Base-by-base conservation (phyloP, 2,113 vertebrate genomes). In the Channa argus region DNA sequence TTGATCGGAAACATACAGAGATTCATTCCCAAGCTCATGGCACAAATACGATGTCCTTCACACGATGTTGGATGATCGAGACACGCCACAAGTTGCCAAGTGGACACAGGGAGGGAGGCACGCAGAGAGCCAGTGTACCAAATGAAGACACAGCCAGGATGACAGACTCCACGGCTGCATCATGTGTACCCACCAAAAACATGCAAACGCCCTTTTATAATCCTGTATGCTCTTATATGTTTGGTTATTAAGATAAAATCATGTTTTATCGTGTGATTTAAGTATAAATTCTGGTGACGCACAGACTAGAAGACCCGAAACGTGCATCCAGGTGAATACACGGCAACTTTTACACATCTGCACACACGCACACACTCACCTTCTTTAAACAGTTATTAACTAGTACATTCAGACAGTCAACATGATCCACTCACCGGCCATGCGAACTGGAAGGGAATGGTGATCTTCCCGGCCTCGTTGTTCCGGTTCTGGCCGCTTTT, bases 361-460 rank as follows among this genome's bases (percentile, higher is more conserved):
- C 24, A 24, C 24, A 24, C 24, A 24, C 24, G 24, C 24, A 24
- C 24, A 24, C 24, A 24, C 24, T 24, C 24, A 24, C 24, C 24
- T 24, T 24, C 8, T 8, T 63, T 66, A 6, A 44, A 14, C 43
- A 13, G 10, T 3, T 5, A 36, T 34, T 34, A 37, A 13, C 0
- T 0, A 5, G 6, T 0, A 8, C 10, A 56, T 6, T 10, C 37
- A 52, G 3, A 12, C 6, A 0, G 50, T 8, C 10, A 11, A 2
- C 4, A 6, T 3, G 14, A n/a, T 63, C 53, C 50, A 95, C 96
- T 93, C 91, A 99, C 97, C 96, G 96, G 97, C 97, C 97, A 99
- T 0, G 97, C 96, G 64, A 96, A 99, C 88, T 96, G 94, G 86
- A 99, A 99, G 2, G 96, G 96, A 45, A 99, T 97, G 80, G 93